Base-by-base conservation (phyloP, 2,888 invertebrate species). In the Eucera pruinosa region DNA sequence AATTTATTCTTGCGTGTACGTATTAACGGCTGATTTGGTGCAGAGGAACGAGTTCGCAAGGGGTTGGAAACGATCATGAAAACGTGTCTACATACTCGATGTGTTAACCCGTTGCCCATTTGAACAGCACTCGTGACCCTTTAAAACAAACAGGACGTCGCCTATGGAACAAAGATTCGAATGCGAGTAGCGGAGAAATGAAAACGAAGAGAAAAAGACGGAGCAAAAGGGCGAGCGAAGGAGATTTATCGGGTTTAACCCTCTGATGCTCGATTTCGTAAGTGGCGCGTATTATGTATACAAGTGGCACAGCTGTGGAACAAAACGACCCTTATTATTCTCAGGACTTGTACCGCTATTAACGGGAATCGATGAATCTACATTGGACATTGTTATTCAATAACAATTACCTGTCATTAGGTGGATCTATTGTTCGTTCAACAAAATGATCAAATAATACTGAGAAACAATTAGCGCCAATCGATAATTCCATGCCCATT, bases 31-130 rank as follows among this genome's bases (percentile, higher is more conserved):
- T 73, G 83, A 87, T 87, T 83, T 69, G 65, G 41, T 41, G 78
- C 70, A 61, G 75, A 80, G 69, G 62, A 78, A 78, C 48, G 60
- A 7, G 36, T 50, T 48, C 50, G 52, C 50, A n/a, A 50, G 47
- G 64, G 69, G 66, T 74, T 78, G 71, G 50, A 52, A 61, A 43
- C 60, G 70, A 78, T 84, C 78, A 66, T 70, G 70, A 78, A 83
- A 87, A 86, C 86, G 84, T 85, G 69, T 73, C 73, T 55, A 82
- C 82, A 75, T 85, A 80, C 80, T 81, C 83, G 84, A 87, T 86
- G 83, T 86, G 84, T 86, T 87, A 89, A 90, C 87, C 85, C 90
- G 88, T 86, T 91, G 91, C 88, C 89, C 90, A 90, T 91, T 91
- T 91, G 72, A 89, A 85, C 88, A 87, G 87, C 88, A 80, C 89